Evolutionary conservation across 2,113 vertebrate genomes (phyloP), one percentile per base, ranked within the genome.

Genomic region (Tringa solitaria): DNA sequence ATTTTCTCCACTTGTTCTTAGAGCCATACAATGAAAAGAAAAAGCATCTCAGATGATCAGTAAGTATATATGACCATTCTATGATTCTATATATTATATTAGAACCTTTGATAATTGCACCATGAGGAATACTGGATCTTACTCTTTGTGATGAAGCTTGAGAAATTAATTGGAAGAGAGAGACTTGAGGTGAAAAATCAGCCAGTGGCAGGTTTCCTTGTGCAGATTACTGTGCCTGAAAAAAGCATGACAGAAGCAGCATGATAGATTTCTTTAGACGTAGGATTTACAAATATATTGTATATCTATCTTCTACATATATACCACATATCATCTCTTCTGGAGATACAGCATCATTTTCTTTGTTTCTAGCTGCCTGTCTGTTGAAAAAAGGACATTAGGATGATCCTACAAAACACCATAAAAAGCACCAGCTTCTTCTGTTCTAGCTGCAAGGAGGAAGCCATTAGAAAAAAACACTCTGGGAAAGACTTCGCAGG

Each of bases 181-280:
- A 53, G 18, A 54, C 11, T 10, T 81, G 27, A 81, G 77, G 30
- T 53, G 17, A 65, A 74, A 89, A 84, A 67, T 46, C 46, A 37
- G 2, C 0, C 39, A 75, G 41, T 46, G n/a, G 4, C 22, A 53
- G 5, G 13, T 75, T 78, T 87, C 7, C 30, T 74, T 2, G 1
- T 69, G 60, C 69, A 65, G 24, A 27, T 67, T 57, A 48, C 48
- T 63, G 37, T 43, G 20, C 50, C n/a, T 81, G 54, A 74, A 61
- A 37, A 48, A 8, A 84, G 12, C 35, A 5, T 39, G 56, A 13
- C 37, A 75, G 51, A 78, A 26, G 26, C 17, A 92, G 8, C 17
- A 19, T 4, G 15, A 43, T 20, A 46, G 32, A 28, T 19, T 48
- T 92, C n/a, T 69, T 78, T 26, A 63, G 28, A 88, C 39, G 33